phyloP scores from a whole-genome alignment of 2,888 invertebrate genomes.

The Acleris sparsana region DNA sequence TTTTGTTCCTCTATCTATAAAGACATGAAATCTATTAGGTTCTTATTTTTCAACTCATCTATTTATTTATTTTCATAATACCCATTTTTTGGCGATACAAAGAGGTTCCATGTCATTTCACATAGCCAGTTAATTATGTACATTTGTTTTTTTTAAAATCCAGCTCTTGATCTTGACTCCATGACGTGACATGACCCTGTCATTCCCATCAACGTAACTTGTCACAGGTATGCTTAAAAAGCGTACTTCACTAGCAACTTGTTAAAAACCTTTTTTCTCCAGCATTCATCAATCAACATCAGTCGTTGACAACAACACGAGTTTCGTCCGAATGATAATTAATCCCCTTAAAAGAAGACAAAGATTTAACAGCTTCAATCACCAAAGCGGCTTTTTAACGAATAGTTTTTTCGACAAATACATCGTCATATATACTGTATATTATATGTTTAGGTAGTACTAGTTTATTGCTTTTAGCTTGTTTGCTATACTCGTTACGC shows the following conservation, averaged over 20 bases:
- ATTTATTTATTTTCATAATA: no score
- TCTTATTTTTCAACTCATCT: no score
- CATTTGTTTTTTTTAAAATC: conserved; percentile 10
- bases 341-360: conserved; percentile 29
- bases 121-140: not conserved
- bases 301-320: conserved; percentile 36
- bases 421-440: conserved; percentile 1
- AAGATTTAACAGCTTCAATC: conserved; percentile 17
- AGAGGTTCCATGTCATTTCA: not conserved
- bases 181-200: conserved; percentile 23
- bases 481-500: conserved; percentile 14
- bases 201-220: conserved; percentile 28
- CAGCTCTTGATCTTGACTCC: conserved; percentile 31
- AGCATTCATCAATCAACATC: conserved; percentile 34
- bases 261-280: conserved; percentile 24
- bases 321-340: conserved; percentile 35
- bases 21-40: no score
- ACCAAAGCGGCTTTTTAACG: conserved; percentile 16
- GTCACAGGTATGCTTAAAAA: conserved; percentile 17
- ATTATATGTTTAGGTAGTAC: conserved; percentile 5
- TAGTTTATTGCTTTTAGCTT: conserved; percentile 12
- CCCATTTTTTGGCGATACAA: no score
- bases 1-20: no score
- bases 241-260: conserved; percentile 18
- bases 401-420: conserved; percentile 9